Evolutionary conservation across 2,113 vertebrate species (phyloP), one percentile per base, ranked within the genome.

Genomic region (Prionailurus bengalensis): DNA sequence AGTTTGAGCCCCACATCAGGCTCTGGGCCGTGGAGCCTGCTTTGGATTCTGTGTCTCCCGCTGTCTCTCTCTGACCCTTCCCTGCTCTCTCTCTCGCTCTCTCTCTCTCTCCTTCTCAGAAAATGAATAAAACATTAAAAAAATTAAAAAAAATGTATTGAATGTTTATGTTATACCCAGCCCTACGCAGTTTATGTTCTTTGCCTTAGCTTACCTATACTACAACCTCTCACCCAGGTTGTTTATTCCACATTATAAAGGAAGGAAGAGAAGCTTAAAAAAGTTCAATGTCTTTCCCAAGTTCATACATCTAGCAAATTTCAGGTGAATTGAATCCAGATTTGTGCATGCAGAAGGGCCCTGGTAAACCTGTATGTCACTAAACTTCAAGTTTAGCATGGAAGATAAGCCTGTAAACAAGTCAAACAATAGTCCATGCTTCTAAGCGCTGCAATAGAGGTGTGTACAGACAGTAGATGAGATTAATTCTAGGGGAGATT

Each of bases 321-420:
- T 25, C 17, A 9, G 61, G 36, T 91, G 79, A 93, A 66, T 2
- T 36, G 48, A 92, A 36, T 90, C 42, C 48, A 87, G 39, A 53
- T 33, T 79, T 65, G 12, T 61, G 83, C 19, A 31, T 33, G 21
- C 16, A 48, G 45, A 8, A 14, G 7, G 48, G 8, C 2, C 5
- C 55, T 63, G 0, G 19, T 45, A n/a, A n/a, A n/a, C 17, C 1
- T 25, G 55, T 78, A 36, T 23, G 14, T 81, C 8, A 23, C n/a
- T 33, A 25, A 19, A 8, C 61, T 33, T 93, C 36, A n/a, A 78
- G n/a, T 88, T 85, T 10, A 82, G 79, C 0, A 0, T 82, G 29
- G 73, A 87, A 89, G 81, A 89, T 53, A 78, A 95, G 45, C 48
- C 36, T 27, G 12, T 55, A 71, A 95, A 71, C 42, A 92, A 87